Conservation (phyloP, 1,140 invertebrate species). For the Proales similis region DNA sequence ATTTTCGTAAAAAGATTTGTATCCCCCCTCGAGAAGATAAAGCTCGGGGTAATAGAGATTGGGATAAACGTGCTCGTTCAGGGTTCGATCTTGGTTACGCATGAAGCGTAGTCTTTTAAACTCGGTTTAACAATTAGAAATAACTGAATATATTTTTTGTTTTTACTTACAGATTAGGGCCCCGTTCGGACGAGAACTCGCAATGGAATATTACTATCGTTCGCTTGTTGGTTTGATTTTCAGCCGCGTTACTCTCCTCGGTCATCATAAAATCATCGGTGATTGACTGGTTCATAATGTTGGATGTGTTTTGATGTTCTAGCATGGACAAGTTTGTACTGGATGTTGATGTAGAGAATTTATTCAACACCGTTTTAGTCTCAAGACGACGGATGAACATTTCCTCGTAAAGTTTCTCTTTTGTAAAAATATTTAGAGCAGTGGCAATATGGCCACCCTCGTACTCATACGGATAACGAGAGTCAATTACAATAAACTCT, state of each 20-base stretch:
- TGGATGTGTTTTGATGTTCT: neutral
- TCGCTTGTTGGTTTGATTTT: slow-evolving; percentile 54
- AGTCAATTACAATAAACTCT: slow-evolving; percentile 51
- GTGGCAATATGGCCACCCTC: slow-evolving; percentile 79
- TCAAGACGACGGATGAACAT: slow-evolving; percentile 29
- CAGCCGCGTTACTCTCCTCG: slow-evolving; percentile 48
- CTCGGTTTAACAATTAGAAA: too few species aligned
- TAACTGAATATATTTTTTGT: too few species aligned
- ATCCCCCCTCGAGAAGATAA: slow-evolving; percentile 87
- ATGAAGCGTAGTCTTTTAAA: slow-evolving; percentile 55
- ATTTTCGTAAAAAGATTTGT: slow-evolving; percentile 74
- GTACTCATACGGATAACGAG: slow-evolving; percentile 89
- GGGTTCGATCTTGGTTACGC: slow-evolving; percentile 69
- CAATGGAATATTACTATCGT: slow-evolving; percentile 90
- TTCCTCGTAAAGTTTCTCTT: slow-evolving; percentile 36
- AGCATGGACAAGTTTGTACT: neutral
- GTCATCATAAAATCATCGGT: slow-evolving; percentile 21
- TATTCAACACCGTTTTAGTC: slow-evolving; percentile 9
- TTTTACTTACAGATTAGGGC: slow-evolving; percentile 83
- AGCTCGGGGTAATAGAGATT: slow-evolving; percentile 82
- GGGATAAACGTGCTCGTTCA: slow-evolving; percentile 78
- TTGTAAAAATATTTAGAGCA: slow-evolving; percentile 27
- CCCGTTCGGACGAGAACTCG: slow-evolving; percentile 91
- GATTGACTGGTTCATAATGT: neutral
- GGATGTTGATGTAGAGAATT: slow-evolving; percentile 8